Conservation (phyloP, 2,113 vertebrate species). For the Turdus rufiventris region DNA sequence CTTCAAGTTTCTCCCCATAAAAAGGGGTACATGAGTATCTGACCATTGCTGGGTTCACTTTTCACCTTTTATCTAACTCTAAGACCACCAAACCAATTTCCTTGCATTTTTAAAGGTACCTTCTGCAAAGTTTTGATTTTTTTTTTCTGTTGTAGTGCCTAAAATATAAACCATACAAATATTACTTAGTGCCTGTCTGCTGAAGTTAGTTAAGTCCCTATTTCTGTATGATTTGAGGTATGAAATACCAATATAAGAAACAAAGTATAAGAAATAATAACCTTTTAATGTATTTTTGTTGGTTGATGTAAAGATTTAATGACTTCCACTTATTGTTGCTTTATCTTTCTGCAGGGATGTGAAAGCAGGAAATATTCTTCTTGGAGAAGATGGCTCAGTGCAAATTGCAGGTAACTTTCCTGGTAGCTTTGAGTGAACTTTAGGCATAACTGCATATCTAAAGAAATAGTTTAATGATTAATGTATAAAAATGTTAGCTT, state of each 20-base stretch:
- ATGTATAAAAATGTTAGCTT: background rate
- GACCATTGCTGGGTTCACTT: background rate
- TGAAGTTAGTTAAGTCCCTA: background rate
- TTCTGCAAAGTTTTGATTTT: background rate
- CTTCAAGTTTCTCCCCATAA: background rate
- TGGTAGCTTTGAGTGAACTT: background rate
- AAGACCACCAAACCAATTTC: background rate
- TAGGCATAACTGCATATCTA: background rate
- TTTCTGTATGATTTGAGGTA: background rate
- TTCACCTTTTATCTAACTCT: background rate
- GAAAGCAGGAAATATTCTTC: constrained; percentile 96
- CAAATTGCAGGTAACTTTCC: constrained; percentile 90
- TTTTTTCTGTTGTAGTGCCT: background rate
- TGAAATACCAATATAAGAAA: background rate
- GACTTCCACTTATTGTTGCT: constrained; percentile 21
- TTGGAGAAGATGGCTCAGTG: constrained; percentile 93
- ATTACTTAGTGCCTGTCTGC: background rate
- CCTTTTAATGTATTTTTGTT: background rate
- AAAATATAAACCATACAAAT: background rate
- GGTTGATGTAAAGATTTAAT: background rate
- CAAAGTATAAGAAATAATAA: background rate
- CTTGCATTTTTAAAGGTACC: background rate
- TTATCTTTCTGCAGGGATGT: constrained; percentile 83
- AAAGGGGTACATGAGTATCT: background rate
- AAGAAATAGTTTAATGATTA: background rate